Evolutionary conservation across 2,888 invertebrate genomes (phyloP).

Genomic region (Sabatieria punctata): DNA sequence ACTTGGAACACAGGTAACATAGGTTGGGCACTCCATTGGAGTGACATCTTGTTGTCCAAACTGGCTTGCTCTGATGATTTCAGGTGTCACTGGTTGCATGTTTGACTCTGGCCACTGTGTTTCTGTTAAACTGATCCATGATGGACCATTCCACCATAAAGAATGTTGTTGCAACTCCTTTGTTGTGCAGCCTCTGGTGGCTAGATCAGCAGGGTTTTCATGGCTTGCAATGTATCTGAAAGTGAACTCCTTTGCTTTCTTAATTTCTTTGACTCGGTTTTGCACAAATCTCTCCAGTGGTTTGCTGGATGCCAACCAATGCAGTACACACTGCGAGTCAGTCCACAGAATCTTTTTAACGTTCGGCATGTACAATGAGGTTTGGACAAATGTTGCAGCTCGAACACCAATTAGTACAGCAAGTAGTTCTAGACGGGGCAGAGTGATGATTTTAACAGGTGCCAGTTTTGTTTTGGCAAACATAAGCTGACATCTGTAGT

Average conservation of each 20-base stretch:
- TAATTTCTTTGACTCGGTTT: constrained; percentile 17
- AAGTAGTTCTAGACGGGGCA: constrained; percentile 9
- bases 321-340: constrained; percentile 14
- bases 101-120: not conserved
- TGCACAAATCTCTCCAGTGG: constrained; percentile 12
- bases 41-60: too few relatives aligned
- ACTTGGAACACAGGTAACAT: too few relatives aligned
- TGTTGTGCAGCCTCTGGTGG: constrained; percentile 13
- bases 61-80: too few relatives aligned
- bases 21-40: too few relatives aligned
- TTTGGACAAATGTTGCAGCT: constrained; percentile 6
- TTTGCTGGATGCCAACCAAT: constrained; percentile 13
- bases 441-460: not conserved
- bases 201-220: constrained; percentile 18
- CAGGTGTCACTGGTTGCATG: not conserved
- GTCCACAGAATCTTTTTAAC: constrained; percentile 14
- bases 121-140: constrained; percentile 10
- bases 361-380: constrained; percentile 1
- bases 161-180: constrained; percentile 7
- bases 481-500: not conserved
- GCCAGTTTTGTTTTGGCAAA: constrained; percentile 7
- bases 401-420: constrained; percentile 6
- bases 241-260: not conserved
- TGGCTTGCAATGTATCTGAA: constrained; percentile 14
- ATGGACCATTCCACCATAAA: constrained; percentile 16